These are phyloP conservation scores for Brachionus rubens DNA, from an alignment of 1,140 invertebrate genomes.

Conservation along the genomic window DNA sequence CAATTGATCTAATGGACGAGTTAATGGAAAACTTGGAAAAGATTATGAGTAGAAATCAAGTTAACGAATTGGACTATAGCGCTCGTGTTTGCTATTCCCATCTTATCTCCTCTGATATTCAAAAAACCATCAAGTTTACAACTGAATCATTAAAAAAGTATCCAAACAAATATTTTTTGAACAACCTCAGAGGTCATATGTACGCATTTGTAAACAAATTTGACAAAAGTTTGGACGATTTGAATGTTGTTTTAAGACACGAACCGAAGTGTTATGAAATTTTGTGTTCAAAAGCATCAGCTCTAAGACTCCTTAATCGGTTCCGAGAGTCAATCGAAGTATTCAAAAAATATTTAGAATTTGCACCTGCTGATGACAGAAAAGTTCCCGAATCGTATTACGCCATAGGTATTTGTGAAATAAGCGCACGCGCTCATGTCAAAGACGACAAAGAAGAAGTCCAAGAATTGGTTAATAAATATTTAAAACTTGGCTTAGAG, in stretches of 20 bases:
- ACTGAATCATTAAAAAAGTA: neutral
- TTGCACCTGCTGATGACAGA: neutral
- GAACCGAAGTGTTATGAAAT: no score
- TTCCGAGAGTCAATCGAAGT: neutral
- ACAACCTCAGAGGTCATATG: neutral
- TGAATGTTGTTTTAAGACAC: neutral
- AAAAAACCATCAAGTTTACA: neutral
- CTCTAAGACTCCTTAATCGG: neutral
- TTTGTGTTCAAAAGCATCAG: no score
- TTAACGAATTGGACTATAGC: neutral
- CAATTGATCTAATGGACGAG: neutral
- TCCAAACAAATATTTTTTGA: neutral
- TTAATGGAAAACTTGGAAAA: neutral
- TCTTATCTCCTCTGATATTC: neutral
- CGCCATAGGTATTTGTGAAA: neutral
- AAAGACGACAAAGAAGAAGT: no score
- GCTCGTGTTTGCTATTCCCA: neutral
- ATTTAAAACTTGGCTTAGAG: no score
- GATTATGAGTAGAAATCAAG: neutral
- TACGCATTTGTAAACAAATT: neutral
- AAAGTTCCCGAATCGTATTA: slow-evolving; percentile 17
- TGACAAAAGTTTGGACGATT: neutral
- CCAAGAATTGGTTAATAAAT: neutral
- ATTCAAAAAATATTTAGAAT: neutral
- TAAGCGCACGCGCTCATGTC: no score